Base-by-base conservation (phyloP, 2,888 invertebrate genomes). In the Xiphydria camelus region DNA sequence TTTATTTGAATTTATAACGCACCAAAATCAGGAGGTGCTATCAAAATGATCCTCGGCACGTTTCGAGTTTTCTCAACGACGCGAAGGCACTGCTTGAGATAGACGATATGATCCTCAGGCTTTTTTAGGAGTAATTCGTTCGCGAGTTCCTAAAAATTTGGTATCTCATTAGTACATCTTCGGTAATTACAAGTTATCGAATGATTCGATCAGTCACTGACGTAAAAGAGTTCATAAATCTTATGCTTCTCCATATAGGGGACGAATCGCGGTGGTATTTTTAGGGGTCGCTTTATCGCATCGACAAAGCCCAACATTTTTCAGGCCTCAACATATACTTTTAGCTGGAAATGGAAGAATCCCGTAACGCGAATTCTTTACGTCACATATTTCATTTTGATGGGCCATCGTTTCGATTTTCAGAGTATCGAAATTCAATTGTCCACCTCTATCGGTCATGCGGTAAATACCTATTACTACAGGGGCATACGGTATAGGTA, bases 201-300 rank as follows among this genome's bases (percentile, higher is more conserved):
- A n/a, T 7, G 14, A 23, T 3, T 15, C 29, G 39, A 39, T 29
- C 3, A 17, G 20, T 15, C 10, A 55, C 55, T 59, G 71, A 84
- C 85, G 73, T 85, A 81, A 60, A 86, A 83, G 5, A 86, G 68
- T 72, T 83, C 82, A 57, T 83, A 83, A 64, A 86, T 79, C 53
- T 83, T 77, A 65, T 83, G 79, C 62, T 82, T 85, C 61, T 87
- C 86, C 45, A 86, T 72, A 58, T 85, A 85, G 0, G 86, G 83
- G 38, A 84, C 66, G 61, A 84, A 85, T 62, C 77, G 77, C 25
- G 76, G 59, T 3, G 79, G 63, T 22, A 59, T 51, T 5, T 32
- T 45, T 4, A 52, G 48, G 3, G 55, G 53, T 45, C 46, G 56
- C 31, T 51, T 58, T 14, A 39, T 51, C 1, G 46, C 49, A 31